Percentiles rank a stretch among this genome's conserved stretches.
phyloP scores from a whole-genome alignment of 2,113 vertebrate genomes.

The Mugil cephalus region DNA sequence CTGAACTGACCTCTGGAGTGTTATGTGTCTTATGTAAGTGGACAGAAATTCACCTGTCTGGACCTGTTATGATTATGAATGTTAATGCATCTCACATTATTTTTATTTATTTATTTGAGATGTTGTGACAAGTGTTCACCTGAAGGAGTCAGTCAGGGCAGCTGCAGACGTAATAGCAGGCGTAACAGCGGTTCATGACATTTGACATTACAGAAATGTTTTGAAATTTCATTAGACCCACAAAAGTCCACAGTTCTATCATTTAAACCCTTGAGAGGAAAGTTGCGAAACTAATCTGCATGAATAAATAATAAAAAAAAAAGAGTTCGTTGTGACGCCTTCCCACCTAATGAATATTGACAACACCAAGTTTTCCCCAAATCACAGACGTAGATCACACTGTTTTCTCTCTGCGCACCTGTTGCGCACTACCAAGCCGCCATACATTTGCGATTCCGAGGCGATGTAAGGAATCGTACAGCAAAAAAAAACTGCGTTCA shows the following conservation, averaged over 20 bases:
- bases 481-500: neutral
- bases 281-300: neutral
- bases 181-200: neutral
- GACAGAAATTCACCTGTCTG: constrained; percentile 11
- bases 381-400: neutral
- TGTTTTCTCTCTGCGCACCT: constrained; percentile 30
- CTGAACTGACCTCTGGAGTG: constrained; percentile 44
- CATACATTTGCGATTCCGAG: too few species aligned
- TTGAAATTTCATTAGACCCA: neutral
- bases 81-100: neutral
- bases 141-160: constrained; percentile 8
- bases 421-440: constrained; percentile 39
- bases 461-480: neutral
- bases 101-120: neutral
- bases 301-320: too few species aligned
- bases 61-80: constrained; percentile 15
- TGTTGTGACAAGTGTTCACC: neutral
- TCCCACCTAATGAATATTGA: neutral
- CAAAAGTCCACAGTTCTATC: neutral
- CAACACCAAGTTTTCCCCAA: neutral
- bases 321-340: too few species aligned
- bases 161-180: neutral
- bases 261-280: neutral
- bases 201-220: neutral
- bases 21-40: constrained; percentile 18